Base-by-base conservation (phyloP, 2,888 invertebrate species). In the Thera britannica region DNA sequence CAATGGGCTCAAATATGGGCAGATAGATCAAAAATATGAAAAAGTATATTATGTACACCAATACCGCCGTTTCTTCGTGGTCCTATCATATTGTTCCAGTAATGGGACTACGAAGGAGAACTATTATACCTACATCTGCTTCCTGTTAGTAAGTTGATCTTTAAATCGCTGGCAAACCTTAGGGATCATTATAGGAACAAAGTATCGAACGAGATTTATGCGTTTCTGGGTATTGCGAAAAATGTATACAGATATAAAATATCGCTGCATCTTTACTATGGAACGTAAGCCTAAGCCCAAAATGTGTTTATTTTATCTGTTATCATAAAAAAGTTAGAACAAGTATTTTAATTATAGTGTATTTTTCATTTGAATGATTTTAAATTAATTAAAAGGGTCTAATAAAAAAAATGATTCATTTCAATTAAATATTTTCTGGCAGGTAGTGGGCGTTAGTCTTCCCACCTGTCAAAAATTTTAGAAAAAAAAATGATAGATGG, bases 251-350 rank as follows among this genome's bases (percentile, higher is more conserved):
- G 8, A 46, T 46, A 9, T 46, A 46, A 46, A 46, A 9, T 7
- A 46, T 46, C 44, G 9, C 44, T 1, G 44, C 2, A 9, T 46
- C 8, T 9, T 23, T 23, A 3, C 23, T 12, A 9, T 68, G 58
- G 64, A 68, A 49, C 41, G 23, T 36, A 58, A 57, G 44, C 6
- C 6, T 61, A 34, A 59, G 8, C 34, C 4, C 8, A 8, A 57
- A 52, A 54, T 68, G 44, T 68, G 49, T 68, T 65, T 65, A 54
- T 62, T 64, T 58, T 68, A 41, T 44, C 35, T 48, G 54, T 61
- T 61, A 51, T 34, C 48, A 57, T 41, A 52, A 54, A 64, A 23
- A 68, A 48, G 64, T 65, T 64, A 41, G 48, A 54, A 11, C 34
- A 38, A 38, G n/a, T 58, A 48, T 57, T 51, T 57, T 64, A 61